Evolutionary conservation across 2,888 invertebrate species (phyloP).

Genomic region (Limnephilus rhombicus): DNA sequence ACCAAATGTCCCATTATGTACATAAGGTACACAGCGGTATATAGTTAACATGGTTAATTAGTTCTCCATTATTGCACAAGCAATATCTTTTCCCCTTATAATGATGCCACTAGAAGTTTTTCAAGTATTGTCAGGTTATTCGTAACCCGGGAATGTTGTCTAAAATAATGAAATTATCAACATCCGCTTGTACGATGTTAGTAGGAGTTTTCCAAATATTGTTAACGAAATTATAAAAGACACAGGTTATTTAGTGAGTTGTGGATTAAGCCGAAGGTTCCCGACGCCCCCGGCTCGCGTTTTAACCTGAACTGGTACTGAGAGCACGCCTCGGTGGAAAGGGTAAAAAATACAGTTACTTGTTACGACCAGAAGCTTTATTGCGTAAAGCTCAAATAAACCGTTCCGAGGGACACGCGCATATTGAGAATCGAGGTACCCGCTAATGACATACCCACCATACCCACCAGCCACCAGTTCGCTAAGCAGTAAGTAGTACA

Average conservation of each 20-base stretch:
- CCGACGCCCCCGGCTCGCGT: slow-evolving; percentile 5
- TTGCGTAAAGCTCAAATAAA: slow-evolving; percentile 63
- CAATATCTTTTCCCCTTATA: too few relatives aligned
- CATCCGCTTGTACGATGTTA: too few relatives aligned
- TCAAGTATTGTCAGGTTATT: too few relatives aligned
- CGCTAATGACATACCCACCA: not conserved
- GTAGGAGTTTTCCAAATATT: too few relatives aligned
- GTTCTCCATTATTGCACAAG: too few relatives aligned
- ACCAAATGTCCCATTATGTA: too few relatives aligned
- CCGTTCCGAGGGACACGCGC: slow-evolving; percentile 52
- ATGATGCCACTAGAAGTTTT: too few relatives aligned
- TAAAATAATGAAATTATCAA: too few relatives aligned
- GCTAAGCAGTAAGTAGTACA: not conserved
- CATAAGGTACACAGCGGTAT: too few relatives aligned
- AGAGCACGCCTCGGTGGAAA: slow-evolving; percentile 56
- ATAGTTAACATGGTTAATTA: too few relatives aligned
- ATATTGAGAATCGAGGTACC: not conserved
- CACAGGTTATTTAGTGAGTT: not conserved
- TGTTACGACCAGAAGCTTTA: slow-evolving; percentile 63
- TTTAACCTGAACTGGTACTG: slow-evolving; percentile 50
- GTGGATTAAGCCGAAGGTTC: not conserved
- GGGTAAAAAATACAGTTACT: slow-evolving; percentile 60
- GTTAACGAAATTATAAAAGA: too few relatives aligned
- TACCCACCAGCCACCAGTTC: not conserved
- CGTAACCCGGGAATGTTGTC: too few relatives aligned